These are phyloP conservation scores for Panurus biarmicus DNA, from an alignment of 2,113 vertebrate genomes.

Conservation along the genomic window DNA sequence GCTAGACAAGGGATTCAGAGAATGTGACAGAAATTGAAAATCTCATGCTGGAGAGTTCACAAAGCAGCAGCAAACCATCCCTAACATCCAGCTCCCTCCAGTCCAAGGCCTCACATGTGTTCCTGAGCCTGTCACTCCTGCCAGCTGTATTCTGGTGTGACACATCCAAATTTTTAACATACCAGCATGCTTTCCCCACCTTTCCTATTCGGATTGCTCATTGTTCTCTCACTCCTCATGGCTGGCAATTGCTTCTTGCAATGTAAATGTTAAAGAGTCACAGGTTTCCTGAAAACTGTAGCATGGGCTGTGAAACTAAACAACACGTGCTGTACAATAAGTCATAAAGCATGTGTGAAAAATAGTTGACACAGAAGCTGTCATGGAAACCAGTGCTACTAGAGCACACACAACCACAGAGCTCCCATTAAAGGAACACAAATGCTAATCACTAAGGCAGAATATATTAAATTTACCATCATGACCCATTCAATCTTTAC, in stretches of 20 bases:
- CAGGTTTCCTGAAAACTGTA: conserved; percentile 32
- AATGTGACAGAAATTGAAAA: background rate
- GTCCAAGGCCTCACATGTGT: background rate
- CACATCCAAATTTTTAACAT: conserved; percentile 29
- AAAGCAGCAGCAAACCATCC: background rate
- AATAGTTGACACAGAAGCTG: conserved; percentile 25
- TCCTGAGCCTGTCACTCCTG: background rate
- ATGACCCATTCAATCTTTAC: background rate
- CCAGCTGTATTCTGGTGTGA: conserved; percentile 14
- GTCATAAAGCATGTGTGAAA: conserved; percentile 45
- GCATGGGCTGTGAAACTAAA: background rate
- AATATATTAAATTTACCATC: conserved; percentile 36
- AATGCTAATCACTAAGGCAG: conserved; percentile 3
- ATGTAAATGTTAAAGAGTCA: background rate
- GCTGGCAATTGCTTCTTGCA: background rate
- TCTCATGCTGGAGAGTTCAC: background rate
- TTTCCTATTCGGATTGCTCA: background rate
- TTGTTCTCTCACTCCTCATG: background rate
- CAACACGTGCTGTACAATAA: conserved; percentile 19
- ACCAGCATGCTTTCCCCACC: background rate
- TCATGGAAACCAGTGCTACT: conserved; percentile 38
- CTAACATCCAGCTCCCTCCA: background rate
- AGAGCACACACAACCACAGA: background rate
- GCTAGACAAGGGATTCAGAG: background rate
- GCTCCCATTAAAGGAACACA: conserved; percentile 36